These are phyloP conservation scores for Cryptops parisi DNA, from an alignment of 2,888 invertebrate genomes.

Conservation along the genomic window DNA sequence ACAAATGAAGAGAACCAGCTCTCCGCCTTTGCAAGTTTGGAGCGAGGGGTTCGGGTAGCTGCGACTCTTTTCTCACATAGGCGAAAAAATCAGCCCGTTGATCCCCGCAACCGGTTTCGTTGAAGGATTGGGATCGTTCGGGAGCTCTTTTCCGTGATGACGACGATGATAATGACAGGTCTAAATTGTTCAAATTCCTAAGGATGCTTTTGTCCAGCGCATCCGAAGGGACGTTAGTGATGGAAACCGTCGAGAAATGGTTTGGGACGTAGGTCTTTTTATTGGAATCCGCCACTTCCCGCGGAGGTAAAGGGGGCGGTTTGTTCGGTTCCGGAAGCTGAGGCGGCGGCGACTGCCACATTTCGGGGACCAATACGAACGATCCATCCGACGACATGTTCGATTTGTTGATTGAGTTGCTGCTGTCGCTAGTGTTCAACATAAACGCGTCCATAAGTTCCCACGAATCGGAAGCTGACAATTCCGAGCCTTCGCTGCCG, in stretches of 20 bases:
- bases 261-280: too few species aligned
- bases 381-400: too few species aligned
- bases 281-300: too few species aligned
- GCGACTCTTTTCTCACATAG: too few species aligned
- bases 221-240: not conserved
- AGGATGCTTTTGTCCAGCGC: conserved; percentile 6
- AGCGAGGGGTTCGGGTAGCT: too few species aligned
- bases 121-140: not conserved
- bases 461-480: not conserved
- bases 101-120: not conserved
- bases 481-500: not conserved
- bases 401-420: not conserved
- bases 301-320: not conserved
- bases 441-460: not conserved
- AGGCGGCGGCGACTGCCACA: not conserved
- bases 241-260: too few species aligned
- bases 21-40: not conserved
- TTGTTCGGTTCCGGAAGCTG: not conserved
- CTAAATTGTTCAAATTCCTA: conserved; percentile 1
- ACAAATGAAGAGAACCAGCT: not conserved
- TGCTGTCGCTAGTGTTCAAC: not conserved
- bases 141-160: too few species aligned
- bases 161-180: not conserved
- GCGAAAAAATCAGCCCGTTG: too few species aligned
- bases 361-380: not conserved